Conservation (phyloP, 2,888 invertebrate species). For the Macrophya annulata region DNA sequence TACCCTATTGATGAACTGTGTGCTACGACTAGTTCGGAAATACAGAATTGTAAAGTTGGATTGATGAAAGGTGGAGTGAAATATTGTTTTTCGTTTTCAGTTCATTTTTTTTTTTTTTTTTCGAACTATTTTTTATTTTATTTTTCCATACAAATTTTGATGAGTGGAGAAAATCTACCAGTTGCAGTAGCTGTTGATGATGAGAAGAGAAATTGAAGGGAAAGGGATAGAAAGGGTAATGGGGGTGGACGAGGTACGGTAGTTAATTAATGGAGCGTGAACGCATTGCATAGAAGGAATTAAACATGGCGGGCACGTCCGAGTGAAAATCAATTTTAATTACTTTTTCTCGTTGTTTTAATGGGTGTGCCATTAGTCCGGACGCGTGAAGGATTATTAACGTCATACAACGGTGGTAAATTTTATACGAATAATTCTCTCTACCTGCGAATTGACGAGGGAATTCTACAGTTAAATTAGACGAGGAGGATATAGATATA, state of each 20-base stretch:
- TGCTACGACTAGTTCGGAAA: not conserved
- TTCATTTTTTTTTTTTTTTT: not conserved
- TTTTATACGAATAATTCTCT: not conserved
- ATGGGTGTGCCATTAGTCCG: slow-evolving; percentile 13
- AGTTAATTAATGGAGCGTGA: slow-evolving; percentile 42
- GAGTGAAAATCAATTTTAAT: slow-evolving; percentile 52
- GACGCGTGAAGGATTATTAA: slow-evolving; percentile 46
- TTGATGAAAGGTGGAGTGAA: not conserved
- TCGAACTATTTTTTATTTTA: not conserved
- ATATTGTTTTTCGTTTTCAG: not conserved
- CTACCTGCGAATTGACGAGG: slow-evolving; percentile 6
- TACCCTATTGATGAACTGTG: not conserved
- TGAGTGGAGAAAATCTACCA: not conserved
- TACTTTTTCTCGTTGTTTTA: slow-evolving; percentile 48
- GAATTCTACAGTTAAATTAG: not conserved
- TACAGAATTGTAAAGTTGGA: not conserved
- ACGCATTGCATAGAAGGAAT: slow-evolving; percentile 30
- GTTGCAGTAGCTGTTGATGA: not conserved
- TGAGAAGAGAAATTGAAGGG: not conserved
- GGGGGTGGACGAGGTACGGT: not conserved
- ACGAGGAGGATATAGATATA: too few species aligned
- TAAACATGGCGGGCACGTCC: slow-evolving; percentile 44
- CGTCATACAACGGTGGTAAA: slow-evolving; percentile 5
- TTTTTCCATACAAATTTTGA: not conserved
- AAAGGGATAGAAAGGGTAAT: not conserved